Conservation (phyloP, 2,113 vertebrate species). For the Tichodroma muraria region DNA sequence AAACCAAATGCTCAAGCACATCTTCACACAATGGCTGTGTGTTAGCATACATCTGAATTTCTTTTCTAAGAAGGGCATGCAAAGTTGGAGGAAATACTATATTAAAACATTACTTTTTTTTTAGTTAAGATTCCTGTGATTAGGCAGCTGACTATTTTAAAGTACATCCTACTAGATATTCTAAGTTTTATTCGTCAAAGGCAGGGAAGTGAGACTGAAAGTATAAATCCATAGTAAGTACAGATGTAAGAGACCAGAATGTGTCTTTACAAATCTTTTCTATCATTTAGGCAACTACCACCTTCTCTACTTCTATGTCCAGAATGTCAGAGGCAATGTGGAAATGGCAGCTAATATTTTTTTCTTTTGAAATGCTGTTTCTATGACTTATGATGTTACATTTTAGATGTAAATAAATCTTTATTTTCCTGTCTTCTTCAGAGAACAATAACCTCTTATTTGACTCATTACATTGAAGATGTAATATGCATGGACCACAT, state of each 20-base stretch:
- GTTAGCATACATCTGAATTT: neutral
- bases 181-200: neutral
- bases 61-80: neutral
- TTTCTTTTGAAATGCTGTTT: neutral
- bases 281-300: neutral
- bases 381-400: neutral
- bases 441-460: neutral
- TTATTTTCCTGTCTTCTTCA: slow-evolving; percentile 19
- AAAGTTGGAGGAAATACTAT: neutral
- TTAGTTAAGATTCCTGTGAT: neutral
- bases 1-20: neutral
- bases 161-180: neutral
- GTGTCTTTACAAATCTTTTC: neutral
- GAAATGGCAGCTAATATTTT: neutral
- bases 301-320: neutral
- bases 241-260: neutral
- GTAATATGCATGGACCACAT: slow-evolving; percentile 17
- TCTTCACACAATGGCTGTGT: neutral
- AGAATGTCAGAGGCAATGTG: neutral
- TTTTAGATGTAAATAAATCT: neutral
- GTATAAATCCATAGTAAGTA: neutral
- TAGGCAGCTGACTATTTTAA: neutral
- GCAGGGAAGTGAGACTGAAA: neutral
- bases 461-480: slow-evolving; percentile 9
- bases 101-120: neutral